A percentile compares a stretch with the other conserved stretches of the same genome.
phyloP scores from a whole-genome alignment of 1,140 invertebrate species.

The Cyclargus thomasi region DNA sequence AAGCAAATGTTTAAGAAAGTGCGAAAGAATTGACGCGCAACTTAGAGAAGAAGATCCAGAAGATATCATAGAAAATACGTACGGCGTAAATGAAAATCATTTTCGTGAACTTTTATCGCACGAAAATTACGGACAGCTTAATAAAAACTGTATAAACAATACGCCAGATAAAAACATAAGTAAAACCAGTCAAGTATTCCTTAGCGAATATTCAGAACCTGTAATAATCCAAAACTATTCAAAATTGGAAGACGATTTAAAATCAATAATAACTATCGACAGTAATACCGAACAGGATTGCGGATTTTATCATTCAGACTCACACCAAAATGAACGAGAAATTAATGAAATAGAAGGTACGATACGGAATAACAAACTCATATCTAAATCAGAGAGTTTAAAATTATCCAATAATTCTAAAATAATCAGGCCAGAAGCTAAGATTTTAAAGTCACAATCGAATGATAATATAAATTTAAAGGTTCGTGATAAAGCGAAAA shows the following conservation, averaged over 20 bases:
- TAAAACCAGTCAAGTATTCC: slow-evolving; percentile 24
- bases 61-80: slow-evolving; percentile 64
- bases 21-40: slow-evolving; percentile 80
- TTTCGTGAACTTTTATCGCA: slow-evolving; percentile 58
- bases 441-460: slow-evolving; percentile 54
- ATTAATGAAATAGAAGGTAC: slow-evolving; percentile 72
- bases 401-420: slow-evolving; percentile 40
- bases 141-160: slow-evolving; percentile 35
- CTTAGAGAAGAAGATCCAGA: slow-evolving; percentile 73
- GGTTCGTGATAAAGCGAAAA: slow-evolving; percentile 41
- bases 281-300: slow-evolving; percentile 59
- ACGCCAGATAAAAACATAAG: background rate
- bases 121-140: slow-evolving; percentile 63
- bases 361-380: slow-evolving; percentile 65
- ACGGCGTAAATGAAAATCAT: slow-evolving; percentile 59
- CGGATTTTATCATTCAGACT: slow-evolving; percentile 48
- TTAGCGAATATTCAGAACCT: slow-evolving; percentile 43
- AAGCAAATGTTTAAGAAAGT: slow-evolving; percentile 79
- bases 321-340: slow-evolving; percentile 70
- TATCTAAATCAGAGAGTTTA: slow-evolving; percentile 64
- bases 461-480: slow-evolving; percentile 59
- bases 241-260: slow-evolving; percentile 65
- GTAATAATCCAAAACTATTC: slow-evolving; percentile 52
- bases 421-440: slow-evolving; percentile 42
- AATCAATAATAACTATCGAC: slow-evolving; percentile 64